Evolutionary conservation across 1,140 invertebrate genomes (phyloP).

Genomic region (Pentalonia nigronervosa): DNA sequence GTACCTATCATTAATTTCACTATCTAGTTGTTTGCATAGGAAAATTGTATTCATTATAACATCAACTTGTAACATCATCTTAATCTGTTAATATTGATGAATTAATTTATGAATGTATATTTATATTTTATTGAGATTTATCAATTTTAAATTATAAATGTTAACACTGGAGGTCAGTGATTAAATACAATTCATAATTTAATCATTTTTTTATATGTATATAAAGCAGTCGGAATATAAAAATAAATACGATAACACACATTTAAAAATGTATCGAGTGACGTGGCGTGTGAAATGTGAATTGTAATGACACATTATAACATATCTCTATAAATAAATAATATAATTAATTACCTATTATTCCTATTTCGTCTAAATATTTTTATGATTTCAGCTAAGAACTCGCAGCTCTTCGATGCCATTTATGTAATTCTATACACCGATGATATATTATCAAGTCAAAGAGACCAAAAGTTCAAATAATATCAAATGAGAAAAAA

Average conservation of each 20-base stretch:
- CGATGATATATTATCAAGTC: neutral
- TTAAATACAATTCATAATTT: neutral
- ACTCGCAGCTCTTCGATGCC: neutral
- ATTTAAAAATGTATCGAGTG: neutral
- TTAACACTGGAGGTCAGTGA: neutral
- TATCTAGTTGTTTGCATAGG: neutral
- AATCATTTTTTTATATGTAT: too few species aligned
- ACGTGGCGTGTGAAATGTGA: neutral
- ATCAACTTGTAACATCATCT: neutral
- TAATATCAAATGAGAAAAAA: neutral
- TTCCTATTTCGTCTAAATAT: neutral
- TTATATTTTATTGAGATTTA: neutral
- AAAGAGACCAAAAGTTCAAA: neutral
- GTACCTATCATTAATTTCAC: neutral
- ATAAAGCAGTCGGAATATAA: neutral
- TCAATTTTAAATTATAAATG: too few species aligned
- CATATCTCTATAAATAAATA: neutral
- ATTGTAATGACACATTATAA: neutral
- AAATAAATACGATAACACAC: neutral
- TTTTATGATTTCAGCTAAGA: neutral
- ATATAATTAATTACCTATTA: neutral
- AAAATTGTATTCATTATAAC: neutral
- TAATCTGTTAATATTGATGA: neutral
- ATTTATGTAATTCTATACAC: neutral
- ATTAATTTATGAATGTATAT: too few species aligned